Evolutionary conservation across 2,797 vertebrate genomes (phyloP).

Genomic region (Tauraco hartlaubi): DNA sequence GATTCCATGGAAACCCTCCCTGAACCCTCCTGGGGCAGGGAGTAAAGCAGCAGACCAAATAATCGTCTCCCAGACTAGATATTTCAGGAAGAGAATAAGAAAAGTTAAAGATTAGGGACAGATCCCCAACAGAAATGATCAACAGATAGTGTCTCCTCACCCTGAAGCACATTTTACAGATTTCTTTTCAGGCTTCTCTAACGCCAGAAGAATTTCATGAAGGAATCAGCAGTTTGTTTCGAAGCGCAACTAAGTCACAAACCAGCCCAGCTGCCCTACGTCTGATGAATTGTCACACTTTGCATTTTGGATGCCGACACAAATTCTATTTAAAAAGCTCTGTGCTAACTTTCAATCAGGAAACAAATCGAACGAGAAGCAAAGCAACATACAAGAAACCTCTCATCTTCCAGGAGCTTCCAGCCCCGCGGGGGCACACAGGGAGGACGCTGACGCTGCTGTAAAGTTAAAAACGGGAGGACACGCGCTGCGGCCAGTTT

Average conservation of each 20-base stretch:
- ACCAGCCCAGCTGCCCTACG: neutral
- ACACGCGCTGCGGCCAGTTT: neutral
- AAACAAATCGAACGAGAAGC: neutral
- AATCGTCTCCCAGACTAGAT: too few relatives aligned
- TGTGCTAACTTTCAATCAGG: neutral
- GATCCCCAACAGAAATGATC: neutral
- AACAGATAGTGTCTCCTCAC: neutral
- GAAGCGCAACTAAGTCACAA: neutral
- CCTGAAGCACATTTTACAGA: neutral
- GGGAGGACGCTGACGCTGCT: neutral
- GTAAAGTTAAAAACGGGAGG: neutral
- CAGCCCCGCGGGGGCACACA: neutral
- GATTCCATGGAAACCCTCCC: neutral
- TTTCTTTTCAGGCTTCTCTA: neutral
- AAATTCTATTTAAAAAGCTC: neutral
- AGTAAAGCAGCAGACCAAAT: neutral
- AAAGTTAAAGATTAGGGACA: neutral
- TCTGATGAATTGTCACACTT: neutral
- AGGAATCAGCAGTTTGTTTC: neutral
- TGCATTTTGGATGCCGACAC: neutral
- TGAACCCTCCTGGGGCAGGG: neutral
- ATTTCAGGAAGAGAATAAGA: neutral
- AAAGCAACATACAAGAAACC: neutral
- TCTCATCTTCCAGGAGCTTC: neutral
- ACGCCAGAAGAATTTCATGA: neutral